A percentile compares a stretch with the other conserved stretches of the same genome.
Evolutionary conservation across 2,113 vertebrate species (phyloP).

Genomic region (Dissostichus mawsoni): DNA sequence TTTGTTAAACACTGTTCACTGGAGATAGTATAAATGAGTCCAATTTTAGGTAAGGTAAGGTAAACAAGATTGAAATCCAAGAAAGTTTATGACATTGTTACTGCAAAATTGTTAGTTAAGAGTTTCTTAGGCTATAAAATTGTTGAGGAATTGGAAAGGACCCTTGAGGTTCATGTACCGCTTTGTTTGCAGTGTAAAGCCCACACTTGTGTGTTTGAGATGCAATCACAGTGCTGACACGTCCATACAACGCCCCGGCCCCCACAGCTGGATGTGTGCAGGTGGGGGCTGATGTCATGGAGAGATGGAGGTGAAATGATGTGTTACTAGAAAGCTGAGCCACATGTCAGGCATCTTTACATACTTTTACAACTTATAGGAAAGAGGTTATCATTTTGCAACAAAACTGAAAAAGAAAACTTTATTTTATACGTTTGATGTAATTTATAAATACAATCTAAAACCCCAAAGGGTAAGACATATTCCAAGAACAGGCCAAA

Average conservation of each 20-base stretch:
- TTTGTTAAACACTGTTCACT: slow-evolving; percentile 25
- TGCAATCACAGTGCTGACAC: slow-evolving; percentile 61
- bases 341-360: slow-evolving; percentile 26
- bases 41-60: background rate
- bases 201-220: slow-evolving; percentile 32
- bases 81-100: background rate
- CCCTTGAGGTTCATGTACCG: slow-evolving; percentile 29
- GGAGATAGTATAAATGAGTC: slow-evolving; percentile 19
- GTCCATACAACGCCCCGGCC: slow-evolving; percentile 41
- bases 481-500: background rate
- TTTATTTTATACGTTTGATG: background rate
- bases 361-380: slow-evolving; percentile 38
- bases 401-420: no score
- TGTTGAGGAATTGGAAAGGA: slow-evolving; percentile 21
- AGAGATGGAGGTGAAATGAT: slow-evolving; percentile 75
- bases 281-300: slow-evolving; percentile 71
- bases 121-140: background rate
- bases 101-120: background rate
- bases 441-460: background rate
- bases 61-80: background rate
- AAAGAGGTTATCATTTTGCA: no score
- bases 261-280: slow-evolving; percentile 49
- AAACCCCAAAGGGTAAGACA: background rate
- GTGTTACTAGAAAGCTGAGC: slow-evolving; percentile 58
- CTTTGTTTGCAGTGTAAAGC: slow-evolving; percentile 41